phyloP scores from a whole-genome alignment of 2,888 invertebrate species.

The Julus scanicus region DNA sequence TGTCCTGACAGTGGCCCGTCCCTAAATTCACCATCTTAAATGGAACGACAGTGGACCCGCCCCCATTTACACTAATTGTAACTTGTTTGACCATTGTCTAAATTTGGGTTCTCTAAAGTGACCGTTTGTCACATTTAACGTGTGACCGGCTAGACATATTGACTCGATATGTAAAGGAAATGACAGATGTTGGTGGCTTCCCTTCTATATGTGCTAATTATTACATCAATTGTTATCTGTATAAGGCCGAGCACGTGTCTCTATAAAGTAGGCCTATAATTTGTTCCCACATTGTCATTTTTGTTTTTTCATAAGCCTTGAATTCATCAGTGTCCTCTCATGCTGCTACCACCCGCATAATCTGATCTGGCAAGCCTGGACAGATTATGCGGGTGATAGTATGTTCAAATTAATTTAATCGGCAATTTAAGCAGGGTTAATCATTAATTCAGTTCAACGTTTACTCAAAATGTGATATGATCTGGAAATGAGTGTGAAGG shows the following conservation, averaged over 20 bases:
- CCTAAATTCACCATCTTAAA: conserved; percentile 2
- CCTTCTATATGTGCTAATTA: conserved; percentile 10
- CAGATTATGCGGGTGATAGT: neutral
- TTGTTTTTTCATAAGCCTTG: neutral
- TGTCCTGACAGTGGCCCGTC: neutral
- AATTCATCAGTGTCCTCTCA: neutral
- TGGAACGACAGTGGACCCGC: neutral
- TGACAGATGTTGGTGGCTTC: conserved; percentile 1
- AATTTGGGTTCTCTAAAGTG: too few species aligned
- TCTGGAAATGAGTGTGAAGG: too few species aligned
- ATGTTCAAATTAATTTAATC: too few species aligned
- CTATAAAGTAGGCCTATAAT: neutral
- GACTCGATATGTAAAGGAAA: too few species aligned
- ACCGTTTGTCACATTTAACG: neutral
- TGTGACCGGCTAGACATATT: too few species aligned
- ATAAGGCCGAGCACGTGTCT: neutral
- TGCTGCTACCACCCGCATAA: too few species aligned
- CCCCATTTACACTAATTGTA: neutral
- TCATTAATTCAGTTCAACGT: too few species aligned
- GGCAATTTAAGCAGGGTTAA: too few species aligned
- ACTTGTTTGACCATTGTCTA: conserved; percentile 13
- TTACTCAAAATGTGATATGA: too few species aligned
- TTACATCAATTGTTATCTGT: neutral
- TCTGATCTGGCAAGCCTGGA: neutral
- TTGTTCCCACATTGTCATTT: neutral